Conservation (phyloP, 2,113 vertebrate species). For the Macquaria australasica region DNA sequence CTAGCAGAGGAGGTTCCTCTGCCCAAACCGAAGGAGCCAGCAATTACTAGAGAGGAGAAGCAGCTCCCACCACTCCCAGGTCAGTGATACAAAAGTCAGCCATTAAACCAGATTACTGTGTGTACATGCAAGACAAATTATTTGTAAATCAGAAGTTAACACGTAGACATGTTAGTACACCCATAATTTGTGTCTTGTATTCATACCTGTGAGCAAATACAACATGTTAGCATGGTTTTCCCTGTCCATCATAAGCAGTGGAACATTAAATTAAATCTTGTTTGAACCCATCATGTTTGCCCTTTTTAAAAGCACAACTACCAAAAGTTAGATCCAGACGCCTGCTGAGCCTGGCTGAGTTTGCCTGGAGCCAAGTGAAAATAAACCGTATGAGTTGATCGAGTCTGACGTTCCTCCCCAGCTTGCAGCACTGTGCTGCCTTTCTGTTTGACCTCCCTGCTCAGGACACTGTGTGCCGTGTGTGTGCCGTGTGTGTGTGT, state of each 20-base stretch:
- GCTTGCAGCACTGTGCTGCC: conserved; percentile 70
- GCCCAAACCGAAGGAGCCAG: conserved; percentile 88
- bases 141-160: neutral
- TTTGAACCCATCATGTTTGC: conserved; percentile 48
- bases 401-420: conserved; percentile 72
- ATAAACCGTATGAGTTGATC: conserved; percentile 77
- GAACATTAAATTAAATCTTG: conserved; percentile 21
- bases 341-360: conserved; percentile 74
- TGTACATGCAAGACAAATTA: neutral
- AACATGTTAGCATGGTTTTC: neutral
- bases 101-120: neutral
- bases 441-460: conserved; percentile 73
- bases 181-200: neutral
- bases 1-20: conserved; percentile 86
- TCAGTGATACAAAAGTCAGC: conserved; percentile 68
- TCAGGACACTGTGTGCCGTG: conserved; percentile 62
- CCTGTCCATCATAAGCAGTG: neutral
- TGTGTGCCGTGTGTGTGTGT: conserved; percentile 29
- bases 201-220: neutral
- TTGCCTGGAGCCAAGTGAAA: conserved; percentile 76
- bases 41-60: conserved; percentile 87
- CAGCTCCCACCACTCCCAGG: conserved; percentile 94
- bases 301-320: conserved; percentile 56
- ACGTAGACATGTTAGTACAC: neutral
- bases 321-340: conserved; percentile 55